Evolutionary conservation across 2,113 vertebrate genomes (phyloP).

Genomic region (Rhipidura dahli): DNA sequence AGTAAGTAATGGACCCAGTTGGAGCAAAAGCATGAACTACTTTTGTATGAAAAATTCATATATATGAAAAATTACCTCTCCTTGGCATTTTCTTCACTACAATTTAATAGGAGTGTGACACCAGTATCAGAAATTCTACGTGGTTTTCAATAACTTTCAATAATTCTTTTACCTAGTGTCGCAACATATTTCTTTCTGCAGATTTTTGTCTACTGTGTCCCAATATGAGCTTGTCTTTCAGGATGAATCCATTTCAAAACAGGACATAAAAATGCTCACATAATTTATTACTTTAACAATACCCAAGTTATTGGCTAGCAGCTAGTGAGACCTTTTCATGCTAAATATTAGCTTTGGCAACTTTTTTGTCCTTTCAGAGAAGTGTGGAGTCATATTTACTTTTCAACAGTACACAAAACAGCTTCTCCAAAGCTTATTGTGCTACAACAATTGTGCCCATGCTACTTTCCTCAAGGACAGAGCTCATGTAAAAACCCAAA

Average conservation of each 20-base stretch:
- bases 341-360: background rate
- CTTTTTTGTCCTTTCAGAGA: background rate
- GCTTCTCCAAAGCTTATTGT: background rate
- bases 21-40: background rate
- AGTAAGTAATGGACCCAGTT: background rate
- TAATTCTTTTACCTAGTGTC: background rate
- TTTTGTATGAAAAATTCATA: background rate
- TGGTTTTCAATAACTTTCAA: background rate
- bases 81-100: background rate
- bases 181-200: background rate
- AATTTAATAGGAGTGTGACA: background rate
- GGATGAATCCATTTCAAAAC: slow-evolving; percentile 35
- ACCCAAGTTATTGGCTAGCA: background rate
- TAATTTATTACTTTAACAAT: slow-evolving; percentile 31
- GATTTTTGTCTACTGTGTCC: background rate
- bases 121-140: background rate
- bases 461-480: background rate
- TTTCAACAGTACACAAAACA: background rate
- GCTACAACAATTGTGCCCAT: background rate
- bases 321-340: background rate
- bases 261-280: slow-evolving; percentile 2
- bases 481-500: background rate
- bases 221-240: background rate
- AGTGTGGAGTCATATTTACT: background rate
- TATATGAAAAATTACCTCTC: background rate